Evolutionary conservation across 2,113 vertebrate genomes (phyloP), one percentile per base, ranked within the genome.

Genomic region (Prunella himalayana): DNA sequence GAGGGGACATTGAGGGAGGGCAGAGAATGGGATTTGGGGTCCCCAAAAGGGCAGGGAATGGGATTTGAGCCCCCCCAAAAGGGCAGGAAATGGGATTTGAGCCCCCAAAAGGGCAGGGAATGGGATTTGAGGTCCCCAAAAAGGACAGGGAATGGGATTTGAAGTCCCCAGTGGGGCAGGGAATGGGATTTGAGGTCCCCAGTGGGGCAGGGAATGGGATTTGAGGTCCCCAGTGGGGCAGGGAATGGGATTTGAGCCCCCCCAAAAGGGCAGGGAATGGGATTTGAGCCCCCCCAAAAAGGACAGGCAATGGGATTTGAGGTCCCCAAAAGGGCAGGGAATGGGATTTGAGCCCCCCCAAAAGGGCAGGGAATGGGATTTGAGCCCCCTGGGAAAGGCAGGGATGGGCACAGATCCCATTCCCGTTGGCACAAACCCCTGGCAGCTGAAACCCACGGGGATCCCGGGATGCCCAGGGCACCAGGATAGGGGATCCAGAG

Each of bases 121-220:
- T 33, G 41, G 61, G 35, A 39, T 37, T 30, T 15, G 37, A 37
- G 28, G 2, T 16, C 11, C 0, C 12, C 6, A 5, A 13, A 6
- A 15, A 50, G 0, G 3, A 28, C 49, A 23, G 6, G 15, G 49
- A 41, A 33, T 53, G 69, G 50, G 69, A 25, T 72, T 11, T 17
- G 21, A 39, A 3, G 0, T 15, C 17, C 0, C 6, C 6, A 0
- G 5, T 7, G 27, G 4, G 13, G 33, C 18, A 21, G 25, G 47
- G 37, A 39, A 51, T 70, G 20, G 68, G 42, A 65, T n/a, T 20
- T 13, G 22, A n/a, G 11, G 15, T 21, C 45, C 21, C 45, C 19
- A 28, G 11, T n/a, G 18, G 1, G 27, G 50, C 27, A 51, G 24
- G 37, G 10, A 51, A 51, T 53, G 10, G 51, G 51, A 53, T 51